Base-by-base conservation (phyloP, 2,113 vertebrate species). In the Micronycteris hirsuta region DNA sequence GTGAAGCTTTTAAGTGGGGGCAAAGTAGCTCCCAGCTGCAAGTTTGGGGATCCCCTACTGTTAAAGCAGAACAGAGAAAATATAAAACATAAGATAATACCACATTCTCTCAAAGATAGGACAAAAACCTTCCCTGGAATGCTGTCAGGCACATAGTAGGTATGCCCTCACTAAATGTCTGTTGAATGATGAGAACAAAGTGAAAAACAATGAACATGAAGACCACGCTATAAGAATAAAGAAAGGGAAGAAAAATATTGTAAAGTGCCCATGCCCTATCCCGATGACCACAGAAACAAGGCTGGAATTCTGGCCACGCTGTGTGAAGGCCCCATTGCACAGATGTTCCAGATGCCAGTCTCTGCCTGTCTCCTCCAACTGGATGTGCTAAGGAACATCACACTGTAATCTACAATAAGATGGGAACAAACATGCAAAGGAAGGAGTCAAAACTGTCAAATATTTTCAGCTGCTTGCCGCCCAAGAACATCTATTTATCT, bases 371-470 rank as follows among this genome's bases (percentile, higher is more conserved):
- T 28, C 38, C 70, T 49, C n/a, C 43, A 41, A 36, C 0, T 33
- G 22, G 68, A 96, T 9, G 17, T 3, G 97, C 78, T 28, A 96
- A 97, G 96, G 97, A 95, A 33, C 41, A 7, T 90, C 93, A 91
- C 87, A 77, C 93, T 31, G 58, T 76, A 82, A 96, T 89, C 92
- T 94, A 83, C 92, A 90, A 77, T 54, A 56, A 97, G 52, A 97
- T 97, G 45, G 87, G 81, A 26, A 58, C 58, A 68, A 26, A 38
- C 52, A 96, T 76, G 97, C 86, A 97, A 70, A 86, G 67, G 58
- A 96, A 92, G 74, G 94, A 97, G 49, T 77, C 97, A 97, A 85
- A 94, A 97, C 45, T 45, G 96, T 58, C 92, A 0, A 36, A 78
- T 92, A 58, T 33, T 11, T 77, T 95, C 73, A 95, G 65, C 70